phyloP scores from a whole-genome alignment of 2,888 invertebrate species.

The Ceriagrion tenellum region DNA sequence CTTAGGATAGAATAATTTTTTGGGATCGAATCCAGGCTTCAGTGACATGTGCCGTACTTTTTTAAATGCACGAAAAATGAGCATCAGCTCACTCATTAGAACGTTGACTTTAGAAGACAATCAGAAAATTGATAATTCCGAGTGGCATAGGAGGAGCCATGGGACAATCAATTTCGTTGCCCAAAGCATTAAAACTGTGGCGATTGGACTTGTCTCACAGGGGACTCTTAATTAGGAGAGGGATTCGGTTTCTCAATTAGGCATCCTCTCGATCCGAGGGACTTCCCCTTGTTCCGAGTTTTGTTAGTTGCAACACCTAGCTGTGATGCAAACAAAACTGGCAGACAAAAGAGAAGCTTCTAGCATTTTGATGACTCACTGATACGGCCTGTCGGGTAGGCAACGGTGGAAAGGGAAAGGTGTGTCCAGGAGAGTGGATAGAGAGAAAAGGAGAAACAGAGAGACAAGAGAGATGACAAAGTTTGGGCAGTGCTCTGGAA shows the following conservation, averaged over 20 bases:
- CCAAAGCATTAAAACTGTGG: no score
- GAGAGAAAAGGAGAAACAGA: neutral
- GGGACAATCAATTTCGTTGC: no score
- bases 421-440: neutral
- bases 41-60: no score
- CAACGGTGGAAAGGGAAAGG: neutral
- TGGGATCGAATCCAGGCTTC: no score
- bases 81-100: no score
- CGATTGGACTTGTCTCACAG: no score
- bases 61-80: no score
- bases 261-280: neutral
- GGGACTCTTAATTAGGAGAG: neutral
- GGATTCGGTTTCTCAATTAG: neutral
- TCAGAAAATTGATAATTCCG: no score
- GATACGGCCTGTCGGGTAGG: neutral
- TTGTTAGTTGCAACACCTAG: neutral
- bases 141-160: no score
- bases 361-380: neutral
- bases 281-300: neutral
- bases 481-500: neutral
- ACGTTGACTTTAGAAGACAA: no score
- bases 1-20: no score
- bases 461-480: neutral
- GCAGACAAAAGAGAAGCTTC: neutral
- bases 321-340: neutral